Conservation (phyloP, 2,888 invertebrate genomes). For the Sphaerophoria rueppellii region DNA sequence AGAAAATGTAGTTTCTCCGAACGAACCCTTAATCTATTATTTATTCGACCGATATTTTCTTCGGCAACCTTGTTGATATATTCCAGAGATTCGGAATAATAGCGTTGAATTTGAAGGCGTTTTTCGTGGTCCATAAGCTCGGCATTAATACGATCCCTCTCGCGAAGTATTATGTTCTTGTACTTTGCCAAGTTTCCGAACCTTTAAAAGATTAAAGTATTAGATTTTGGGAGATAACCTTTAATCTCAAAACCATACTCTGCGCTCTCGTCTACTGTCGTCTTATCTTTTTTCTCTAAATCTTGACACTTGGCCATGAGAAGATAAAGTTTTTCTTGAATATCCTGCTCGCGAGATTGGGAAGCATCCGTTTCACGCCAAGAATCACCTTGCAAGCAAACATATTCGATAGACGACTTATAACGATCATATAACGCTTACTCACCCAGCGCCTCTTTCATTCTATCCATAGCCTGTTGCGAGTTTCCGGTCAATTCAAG, state of each 20-base stretch:
- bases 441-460: slow-evolving; percentile 76
- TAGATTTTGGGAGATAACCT: background rate
- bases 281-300: too few relatives aligned
- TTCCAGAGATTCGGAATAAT: slow-evolving; percentile 78
- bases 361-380: slow-evolving; percentile 79
- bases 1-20: background rate
- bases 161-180: slow-evolving; percentile 78
- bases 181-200: slow-evolving; percentile 78
- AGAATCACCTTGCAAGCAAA: slow-evolving; percentile 71
- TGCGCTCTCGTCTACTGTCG: slow-evolving; percentile 75
- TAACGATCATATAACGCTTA: background rate
- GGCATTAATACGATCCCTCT: slow-evolving; percentile 79
- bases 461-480: slow-evolving; percentile 75
- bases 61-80: slow-evolving; percentile 77
- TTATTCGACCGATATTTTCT: slow-evolving; percentile 74
- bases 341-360: slow-evolving; percentile 77
- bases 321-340: slow-evolving; percentile 78
- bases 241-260: slow-evolving; percentile 74
- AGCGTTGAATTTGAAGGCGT: slow-evolving; percentile 78
- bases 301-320: slow-evolving; percentile 76
- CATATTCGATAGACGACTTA: background rate
- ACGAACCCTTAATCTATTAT: slow-evolving; percentile 61
- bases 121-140: slow-evolving; percentile 78
- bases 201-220: slow-evolving; percentile 61
- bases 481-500: slow-evolving; percentile 77